Evolutionary conservation across 2,113 vertebrate species (phyloP).

Genomic region (Poeciliopsis prolifica): DNA sequence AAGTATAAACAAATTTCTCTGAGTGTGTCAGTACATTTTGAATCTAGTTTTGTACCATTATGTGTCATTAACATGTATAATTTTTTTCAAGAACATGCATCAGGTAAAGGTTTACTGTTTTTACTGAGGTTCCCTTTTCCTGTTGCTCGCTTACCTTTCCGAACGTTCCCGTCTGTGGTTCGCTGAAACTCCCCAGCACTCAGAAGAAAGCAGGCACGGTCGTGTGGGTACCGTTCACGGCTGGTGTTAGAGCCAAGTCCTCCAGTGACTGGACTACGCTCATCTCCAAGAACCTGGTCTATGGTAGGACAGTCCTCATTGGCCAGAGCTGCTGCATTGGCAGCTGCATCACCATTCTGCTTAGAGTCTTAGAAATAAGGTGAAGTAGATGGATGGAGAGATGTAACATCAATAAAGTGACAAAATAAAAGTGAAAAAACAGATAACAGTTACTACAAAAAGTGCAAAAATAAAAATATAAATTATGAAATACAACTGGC

Average conservation of each 20-base stretch:
- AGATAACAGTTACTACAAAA: too few species aligned
- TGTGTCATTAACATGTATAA: not conserved
- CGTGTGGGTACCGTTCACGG: constrained; percentile 81
- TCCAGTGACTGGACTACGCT: constrained; percentile 87
- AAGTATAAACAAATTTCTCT: not conserved
- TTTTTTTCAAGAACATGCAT: constrained; percentile 45
- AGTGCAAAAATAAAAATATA: too few species aligned
- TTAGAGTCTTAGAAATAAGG: constrained; percentile 86
- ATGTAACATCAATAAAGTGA: too few species aligned
- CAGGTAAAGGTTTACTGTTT: constrained; percentile 27
- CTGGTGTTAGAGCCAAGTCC: constrained; percentile 72
- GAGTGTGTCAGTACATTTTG: not conserved
- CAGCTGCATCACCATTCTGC: constrained; percentile 96
- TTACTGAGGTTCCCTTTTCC: constrained; percentile 32
- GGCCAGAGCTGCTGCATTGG: constrained; percentile 96
- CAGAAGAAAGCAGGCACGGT: constrained; percentile 83
- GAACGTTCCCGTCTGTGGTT: constrained; percentile 82
- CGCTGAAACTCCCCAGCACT: constrained; percentile 83
- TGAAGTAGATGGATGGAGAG: not conserved
- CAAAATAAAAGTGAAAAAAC: not conserved
- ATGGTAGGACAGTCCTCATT: constrained; percentile 99
- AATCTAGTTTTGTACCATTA: not conserved
- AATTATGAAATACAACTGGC: too few species aligned
- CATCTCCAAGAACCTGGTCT: constrained; percentile 97
- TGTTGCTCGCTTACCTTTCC: constrained; percentile 78